phyloP scores from a whole-genome alignment of 2,113 vertebrate species.

The Thermophis baileyi region DNA sequence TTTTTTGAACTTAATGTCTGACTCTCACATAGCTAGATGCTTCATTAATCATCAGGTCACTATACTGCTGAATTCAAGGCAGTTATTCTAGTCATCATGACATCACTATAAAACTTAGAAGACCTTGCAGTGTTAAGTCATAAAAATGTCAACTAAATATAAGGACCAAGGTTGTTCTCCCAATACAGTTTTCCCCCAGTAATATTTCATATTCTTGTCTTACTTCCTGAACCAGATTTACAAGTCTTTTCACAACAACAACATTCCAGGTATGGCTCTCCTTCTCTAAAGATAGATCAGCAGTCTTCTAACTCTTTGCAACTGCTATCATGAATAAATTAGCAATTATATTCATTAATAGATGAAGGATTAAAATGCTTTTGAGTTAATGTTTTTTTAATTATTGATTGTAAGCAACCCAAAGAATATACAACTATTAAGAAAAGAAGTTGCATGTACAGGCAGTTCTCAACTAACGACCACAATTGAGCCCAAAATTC shows the following conservation, averaged over 20 bases:
- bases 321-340: neutral
- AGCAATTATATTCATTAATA: neutral
- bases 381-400: neutral
- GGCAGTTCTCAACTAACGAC: neutral
- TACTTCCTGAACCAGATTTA: neutral
- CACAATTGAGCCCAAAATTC: neutral
- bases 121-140: neutral
- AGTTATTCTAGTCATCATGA: neutral
- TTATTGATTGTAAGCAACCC: neutral
- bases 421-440: neutral
- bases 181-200: neutral
- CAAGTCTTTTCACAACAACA: neutral
- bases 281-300: neutral
- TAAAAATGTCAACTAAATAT: neutral
- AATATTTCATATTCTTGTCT: neutral
- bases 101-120: slow-evolving; percentile 3
- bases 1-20: neutral
- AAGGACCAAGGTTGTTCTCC: neutral
- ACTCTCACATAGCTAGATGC: neutral
- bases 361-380: neutral
- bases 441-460: neutral
- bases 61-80: neutral
- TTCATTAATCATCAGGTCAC: neutral
- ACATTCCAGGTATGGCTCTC: neutral
- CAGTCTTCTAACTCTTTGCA: neutral